Percentiles rank a stretch among this genome's conserved stretches.
phyloP scores from a whole-genome alignment of 2,888 invertebrate species.

The Thera britannica region DNA sequence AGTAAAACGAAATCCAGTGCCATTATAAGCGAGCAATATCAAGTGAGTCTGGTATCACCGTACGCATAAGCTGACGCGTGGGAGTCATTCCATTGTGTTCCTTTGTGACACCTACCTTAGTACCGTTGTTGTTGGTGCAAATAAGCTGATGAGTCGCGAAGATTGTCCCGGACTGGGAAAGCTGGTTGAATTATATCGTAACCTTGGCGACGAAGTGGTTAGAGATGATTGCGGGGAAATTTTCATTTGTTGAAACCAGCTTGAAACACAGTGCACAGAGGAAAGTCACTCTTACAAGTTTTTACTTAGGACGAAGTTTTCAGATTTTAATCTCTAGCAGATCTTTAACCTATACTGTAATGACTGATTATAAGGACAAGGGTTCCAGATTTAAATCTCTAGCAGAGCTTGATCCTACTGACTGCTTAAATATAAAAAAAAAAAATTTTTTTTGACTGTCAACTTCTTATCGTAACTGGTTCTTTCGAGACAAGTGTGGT shows the following conservation, averaged over 20 bases:
- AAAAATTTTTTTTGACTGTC: no score
- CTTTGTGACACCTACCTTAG: constrained; percentile 41
- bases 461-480: no score
- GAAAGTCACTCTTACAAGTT: neutral
- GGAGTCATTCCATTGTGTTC: constrained; percentile 64
- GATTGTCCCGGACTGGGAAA: constrained; percentile 44
- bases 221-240: neutral
- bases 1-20: constrained; percentile 51
- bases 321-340: no score
- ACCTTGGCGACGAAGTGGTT: constrained; percentile 26
- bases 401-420: no score
- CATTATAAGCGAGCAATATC: constrained; percentile 59
- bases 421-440: no score
- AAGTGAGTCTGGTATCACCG: constrained; percentile 43
- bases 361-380: no score
- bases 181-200: constrained; percentile 23
- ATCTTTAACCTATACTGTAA: no score
- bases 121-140: constrained; percentile 48
- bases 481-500: no score
- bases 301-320: no score
- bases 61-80: constrained; percentile 66
- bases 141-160: constrained; percentile 46
- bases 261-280: neutral
- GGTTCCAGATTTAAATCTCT: no score
- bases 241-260: neutral